A percentile compares a stretch with the other conserved stretches of the same genome.
Conservation (phyloP, 1,140 invertebrate genomes). For the Nylanderia fulva region DNA sequence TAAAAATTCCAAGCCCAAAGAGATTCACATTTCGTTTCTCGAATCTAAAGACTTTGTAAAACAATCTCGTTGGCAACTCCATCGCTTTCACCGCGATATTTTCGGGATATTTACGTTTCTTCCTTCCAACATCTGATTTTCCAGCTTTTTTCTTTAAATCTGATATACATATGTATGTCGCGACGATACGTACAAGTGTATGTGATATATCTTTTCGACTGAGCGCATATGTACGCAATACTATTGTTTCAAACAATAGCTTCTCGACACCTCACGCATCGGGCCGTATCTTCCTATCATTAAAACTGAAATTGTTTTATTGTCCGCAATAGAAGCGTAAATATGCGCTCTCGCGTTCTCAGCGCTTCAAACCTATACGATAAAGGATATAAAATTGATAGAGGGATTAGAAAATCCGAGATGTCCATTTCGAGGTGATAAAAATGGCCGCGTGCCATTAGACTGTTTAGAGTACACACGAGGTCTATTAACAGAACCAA, state of each 20-base stretch:
- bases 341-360: constrained; percentile 34
- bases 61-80: constrained; percentile 32
- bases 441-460: constrained; percentile 19
- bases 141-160: constrained; percentile 3
- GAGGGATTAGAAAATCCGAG: constrained; percentile 15
- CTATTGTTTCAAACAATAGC: constrained; percentile 54
- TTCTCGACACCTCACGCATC: neutral
- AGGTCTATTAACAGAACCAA: constrained; percentile 39
- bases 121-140: constrained; percentile 6
- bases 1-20: neutral
- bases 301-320: constrained; percentile 59
- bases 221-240: constrained; percentile 50
- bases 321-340: constrained; percentile 49
- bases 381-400: constrained; percentile 41
- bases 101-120: constrained; percentile 11
- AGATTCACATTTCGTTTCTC: constrained; percentile 12
- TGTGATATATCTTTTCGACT: constrained; percentile 41
- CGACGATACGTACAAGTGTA: constrained; percentile 49
- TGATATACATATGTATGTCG: constrained; percentile 49
- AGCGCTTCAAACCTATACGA: constrained; percentile 36
- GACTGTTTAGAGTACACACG: neutral
- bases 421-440: constrained; percentile 21
- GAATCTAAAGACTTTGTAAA: constrained; percentile 19
- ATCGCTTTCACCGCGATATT: constrained; percentile 24
- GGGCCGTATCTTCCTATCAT: constrained; percentile 22